Evolutionary conservation across 2,113 vertebrate species (phyloP), one percentile per base, ranked within the genome.

Genomic region (Pogona vitticeps): DNA sequence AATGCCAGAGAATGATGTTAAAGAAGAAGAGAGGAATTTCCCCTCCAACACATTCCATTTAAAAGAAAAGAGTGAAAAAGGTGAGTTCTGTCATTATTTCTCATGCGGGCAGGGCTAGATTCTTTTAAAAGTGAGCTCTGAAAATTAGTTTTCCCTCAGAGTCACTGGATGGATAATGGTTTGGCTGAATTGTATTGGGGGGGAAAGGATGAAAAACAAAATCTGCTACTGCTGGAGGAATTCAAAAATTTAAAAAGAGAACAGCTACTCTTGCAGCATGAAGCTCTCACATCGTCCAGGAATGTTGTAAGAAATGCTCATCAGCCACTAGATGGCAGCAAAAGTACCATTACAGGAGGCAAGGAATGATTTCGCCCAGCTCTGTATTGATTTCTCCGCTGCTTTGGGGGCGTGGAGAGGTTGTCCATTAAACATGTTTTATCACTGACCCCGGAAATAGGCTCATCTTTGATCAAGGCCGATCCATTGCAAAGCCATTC

Each of bases 281-380:
- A 52, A 75, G 56, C 21, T 52, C 38, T 6, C 52, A 52, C 14
- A n/a, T n/a, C 38, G 33, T 65, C 18, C 33, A 17, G 20, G 59
- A 42, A 76, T 31, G 46, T n/a, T 80, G 33, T 20, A 85, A n/a
- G 28, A 67, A 70, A 80, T 18, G 6, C 38, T 63, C 10, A n/a
- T 2, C 71, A 59, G 1, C 6, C 88, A 26, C 77, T 36, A 88
- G 90, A 88, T 82, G 90, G 40, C 88, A 80, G 76, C 83, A 84
- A 81, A 40, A 76, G 14, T 15, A 31, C 58, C 36, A 67, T 31
- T 36, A 56, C 28, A 56, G 42, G 52, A 80, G 10, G 52, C 33
- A 40, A 46, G 36, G 46, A 1, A 21, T 21, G 6, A n/a, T 20
- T 1, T n/a, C 23, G 36, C 59, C 59, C 56, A 56, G 26, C 3